Percentiles rank a stretch among this genome's conserved stretches.
Evolutionary conservation across 1,140 invertebrate species (phyloP).

Genomic region (Scaptomyza montana): DNA sequence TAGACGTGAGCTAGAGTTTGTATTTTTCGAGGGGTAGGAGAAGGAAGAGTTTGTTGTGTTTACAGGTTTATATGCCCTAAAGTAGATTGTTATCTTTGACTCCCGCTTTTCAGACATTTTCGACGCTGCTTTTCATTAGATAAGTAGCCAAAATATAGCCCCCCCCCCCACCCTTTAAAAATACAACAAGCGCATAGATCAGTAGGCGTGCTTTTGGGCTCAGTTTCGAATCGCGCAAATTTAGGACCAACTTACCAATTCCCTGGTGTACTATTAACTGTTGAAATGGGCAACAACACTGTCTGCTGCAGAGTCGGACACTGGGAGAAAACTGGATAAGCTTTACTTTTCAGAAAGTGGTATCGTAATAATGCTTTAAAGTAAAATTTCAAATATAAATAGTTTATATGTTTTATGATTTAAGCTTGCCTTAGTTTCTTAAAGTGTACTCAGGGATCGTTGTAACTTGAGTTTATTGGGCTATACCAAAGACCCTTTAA

Average conservation of each 20-base stretch:
- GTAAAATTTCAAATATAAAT: too few relatives aligned
- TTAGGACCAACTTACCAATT: slow-evolving; percentile 32
- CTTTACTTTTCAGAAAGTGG: too few relatives aligned
- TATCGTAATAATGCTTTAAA: too few relatives aligned
- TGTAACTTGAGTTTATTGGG: slow-evolving; percentile 11
- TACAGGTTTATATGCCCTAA: slow-evolving; percentile 53
- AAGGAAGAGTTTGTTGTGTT: background rate
- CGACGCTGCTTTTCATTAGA: slow-evolving; percentile 60
- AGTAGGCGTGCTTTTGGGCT: slow-evolving; percentile 5
- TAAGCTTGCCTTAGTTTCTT: background rate
- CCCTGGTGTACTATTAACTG: slow-evolving; percentile 24
- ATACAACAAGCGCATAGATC: slow-evolving; percentile 37
- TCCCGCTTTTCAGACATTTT: slow-evolving; percentile 27
- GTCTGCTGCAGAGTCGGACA: slow-evolving; percentile 5
- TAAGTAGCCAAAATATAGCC: slow-evolving; percentile 28
- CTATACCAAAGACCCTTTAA: too few relatives aligned
- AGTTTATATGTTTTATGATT: too few relatives aligned
- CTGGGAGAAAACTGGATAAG: background rate
- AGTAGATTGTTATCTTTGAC: slow-evolving; percentile 39
- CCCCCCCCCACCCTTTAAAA: too few relatives aligned
- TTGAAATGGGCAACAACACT: slow-evolving; percentile 26
- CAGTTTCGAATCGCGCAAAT: slow-evolving; percentile 14
- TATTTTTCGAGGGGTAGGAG: too few relatives aligned
- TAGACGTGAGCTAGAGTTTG: slow-evolving; percentile 26
- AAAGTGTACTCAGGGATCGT: background rate